Percentiles rank a stretch among this genome's conserved stretches.
These are phyloP conservation scores for Lepus europaeus DNA, from an alignment of 2,113 vertebrate genomes.

Conservation along the genomic window DNA sequence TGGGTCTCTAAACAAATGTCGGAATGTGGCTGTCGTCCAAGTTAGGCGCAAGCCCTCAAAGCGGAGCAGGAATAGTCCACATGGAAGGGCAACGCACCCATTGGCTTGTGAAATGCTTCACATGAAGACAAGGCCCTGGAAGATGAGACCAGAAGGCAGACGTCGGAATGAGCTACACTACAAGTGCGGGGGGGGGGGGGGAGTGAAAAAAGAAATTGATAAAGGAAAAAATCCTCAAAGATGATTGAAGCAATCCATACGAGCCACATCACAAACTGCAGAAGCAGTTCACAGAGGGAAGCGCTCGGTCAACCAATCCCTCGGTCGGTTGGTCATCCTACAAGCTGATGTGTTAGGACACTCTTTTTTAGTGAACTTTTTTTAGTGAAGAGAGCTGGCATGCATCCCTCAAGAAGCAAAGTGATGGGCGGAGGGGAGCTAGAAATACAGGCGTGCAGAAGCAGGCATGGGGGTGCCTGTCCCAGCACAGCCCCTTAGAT, in stretches of 20 bases:
- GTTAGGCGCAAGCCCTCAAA: background rate
- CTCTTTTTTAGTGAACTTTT: background rate
- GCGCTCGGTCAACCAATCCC: background rate
- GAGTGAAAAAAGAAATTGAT: background rate
- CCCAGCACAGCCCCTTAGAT: background rate
- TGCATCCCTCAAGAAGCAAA: background rate
- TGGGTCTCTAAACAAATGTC: background rate
- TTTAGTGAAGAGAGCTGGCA: background rate
- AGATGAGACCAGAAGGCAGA: background rate
- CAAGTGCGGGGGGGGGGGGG: background rate
- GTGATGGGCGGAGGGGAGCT: background rate
- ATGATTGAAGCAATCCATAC: background rate
- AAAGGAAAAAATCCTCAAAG: background rate
- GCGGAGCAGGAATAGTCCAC: background rate
- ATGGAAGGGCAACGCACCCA: background rate
- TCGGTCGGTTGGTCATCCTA: too few species aligned
- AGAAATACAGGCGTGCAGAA: background rate
- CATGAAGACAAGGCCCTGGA: background rate
- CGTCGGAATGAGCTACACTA: background rate
- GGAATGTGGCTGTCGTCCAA: background rate
- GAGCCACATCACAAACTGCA: accelerated
- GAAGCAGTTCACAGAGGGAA: background rate
- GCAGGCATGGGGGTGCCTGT: background rate
- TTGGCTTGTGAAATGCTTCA: background rate
- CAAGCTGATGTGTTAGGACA: background rate